Evolutionary conservation across 2,888 invertebrate genomes (phyloP).

Genomic region (Agonopterix subpropinquella): DNA sequence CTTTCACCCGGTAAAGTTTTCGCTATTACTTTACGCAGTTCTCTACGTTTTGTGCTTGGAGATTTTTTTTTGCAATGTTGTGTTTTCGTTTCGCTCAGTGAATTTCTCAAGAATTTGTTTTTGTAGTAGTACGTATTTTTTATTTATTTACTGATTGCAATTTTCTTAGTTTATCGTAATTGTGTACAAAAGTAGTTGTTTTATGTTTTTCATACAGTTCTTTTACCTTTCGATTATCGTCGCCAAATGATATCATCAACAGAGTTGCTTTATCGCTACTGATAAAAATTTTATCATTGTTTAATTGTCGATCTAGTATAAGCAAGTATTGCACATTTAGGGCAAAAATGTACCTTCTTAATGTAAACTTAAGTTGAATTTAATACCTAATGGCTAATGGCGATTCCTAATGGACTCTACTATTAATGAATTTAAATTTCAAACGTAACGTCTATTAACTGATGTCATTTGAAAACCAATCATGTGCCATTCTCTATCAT

Average conservation of each 20-base stretch:
- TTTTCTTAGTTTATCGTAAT: slow-evolving; percentile 5
- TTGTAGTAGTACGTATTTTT: slow-evolving; percentile 45
- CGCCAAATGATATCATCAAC: slow-evolving; percentile 46
- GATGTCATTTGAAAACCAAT: too few species aligned
- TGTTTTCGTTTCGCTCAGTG: slow-evolving; percentile 60
- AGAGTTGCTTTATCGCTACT: slow-evolving; percentile 62
- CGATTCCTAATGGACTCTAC: too few species aligned
- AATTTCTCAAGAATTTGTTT: slow-evolving; percentile 45
- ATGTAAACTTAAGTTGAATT: too few species aligned
- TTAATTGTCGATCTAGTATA: slow-evolving; percentile 11
- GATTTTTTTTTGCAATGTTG: slow-evolving; percentile 45
- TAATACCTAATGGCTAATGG: too few species aligned
- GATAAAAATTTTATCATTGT: slow-evolving; percentile 56
- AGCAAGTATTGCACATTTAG: too few species aligned
- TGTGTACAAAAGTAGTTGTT: slow-evolving; percentile 2
- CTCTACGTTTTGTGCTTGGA: slow-evolving; percentile 29
- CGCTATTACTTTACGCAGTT: slow-evolving; percentile 22
- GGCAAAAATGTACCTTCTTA: too few species aligned
- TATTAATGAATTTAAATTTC: neutral
- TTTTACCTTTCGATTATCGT: slow-evolving; percentile 2
- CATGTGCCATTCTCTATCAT: neutral
- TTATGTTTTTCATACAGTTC: slow-evolving; percentile 15
- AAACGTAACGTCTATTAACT: slow-evolving; percentile 2
- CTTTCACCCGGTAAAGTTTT: slow-evolving; percentile 48
- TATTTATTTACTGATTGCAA: slow-evolving; percentile 25